Percentiles rank a stretch among this genome's conserved stretches.
Conservation (phyloP, 2,797 vertebrate species). For the Dendrocincla tyrannina region DNA sequence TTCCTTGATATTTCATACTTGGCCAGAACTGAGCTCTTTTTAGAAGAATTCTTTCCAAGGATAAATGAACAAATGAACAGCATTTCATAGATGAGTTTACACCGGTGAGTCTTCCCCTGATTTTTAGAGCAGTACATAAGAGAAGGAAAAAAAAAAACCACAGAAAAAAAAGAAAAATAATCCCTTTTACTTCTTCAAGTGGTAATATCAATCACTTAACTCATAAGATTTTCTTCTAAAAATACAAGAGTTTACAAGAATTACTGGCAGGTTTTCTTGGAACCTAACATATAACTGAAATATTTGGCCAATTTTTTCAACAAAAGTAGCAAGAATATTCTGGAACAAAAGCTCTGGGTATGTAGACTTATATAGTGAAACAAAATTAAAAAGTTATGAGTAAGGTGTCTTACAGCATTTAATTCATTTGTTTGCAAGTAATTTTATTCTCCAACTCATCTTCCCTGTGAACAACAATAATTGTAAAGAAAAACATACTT, state of each 20-base stretch:
- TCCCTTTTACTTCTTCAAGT: neutral
- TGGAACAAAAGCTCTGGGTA: neutral
- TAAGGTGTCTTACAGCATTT: neutral
- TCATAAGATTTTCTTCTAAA: neutral
- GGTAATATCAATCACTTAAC: neutral
- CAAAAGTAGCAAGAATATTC: neutral
- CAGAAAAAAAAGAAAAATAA: fast-evolving
- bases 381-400: neutral
- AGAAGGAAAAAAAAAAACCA: fast-evolving
- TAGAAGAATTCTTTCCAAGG: neutral
- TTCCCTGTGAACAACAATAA: neutral
- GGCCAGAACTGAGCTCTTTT: neutral
- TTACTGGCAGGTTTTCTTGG: neutral
- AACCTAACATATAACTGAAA: neutral
- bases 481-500: neutral
- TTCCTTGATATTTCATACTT: neutral
- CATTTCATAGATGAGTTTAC: neutral
- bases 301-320: neutral
- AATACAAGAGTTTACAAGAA: neutral
- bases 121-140: neutral
- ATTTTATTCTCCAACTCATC: neutral
- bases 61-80: neutral
- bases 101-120: neutral
- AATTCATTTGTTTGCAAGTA: neutral
- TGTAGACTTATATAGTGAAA: neutral